Conservation (phyloP, 2,113 vertebrate species). For the Lophius piscatorius region DNA sequence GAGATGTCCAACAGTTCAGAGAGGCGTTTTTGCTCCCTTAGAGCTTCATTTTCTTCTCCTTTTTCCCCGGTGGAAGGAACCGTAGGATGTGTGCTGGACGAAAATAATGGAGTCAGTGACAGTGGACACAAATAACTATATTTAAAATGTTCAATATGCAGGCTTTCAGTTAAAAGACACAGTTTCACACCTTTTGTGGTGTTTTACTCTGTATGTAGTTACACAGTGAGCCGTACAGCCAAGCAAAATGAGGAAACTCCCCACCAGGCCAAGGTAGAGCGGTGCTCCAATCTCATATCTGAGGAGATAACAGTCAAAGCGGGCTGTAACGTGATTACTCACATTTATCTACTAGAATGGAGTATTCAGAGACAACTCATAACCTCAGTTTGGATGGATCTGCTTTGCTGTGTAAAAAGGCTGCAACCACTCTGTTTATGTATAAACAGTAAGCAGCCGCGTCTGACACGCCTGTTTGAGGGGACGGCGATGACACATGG, state of each 20-base stretch:
- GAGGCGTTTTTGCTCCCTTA: not conserved
- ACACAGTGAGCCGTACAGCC: conserved; percentile 17
- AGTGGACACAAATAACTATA: no score
- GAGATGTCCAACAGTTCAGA: not conserved
- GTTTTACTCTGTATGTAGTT: conserved; percentile 10
- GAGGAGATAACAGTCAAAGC: not conserved
- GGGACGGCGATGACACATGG: conserved; percentile 4
- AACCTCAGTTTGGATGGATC: conserved; percentile 46
- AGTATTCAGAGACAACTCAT: not conserved
- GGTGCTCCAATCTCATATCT: conserved; percentile 42
- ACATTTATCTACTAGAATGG: not conserved
- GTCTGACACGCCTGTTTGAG: conserved; percentile 39
- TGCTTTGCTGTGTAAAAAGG: conserved; percentile 46
- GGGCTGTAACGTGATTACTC: rapidly evolving
- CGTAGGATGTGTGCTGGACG: not conserved
- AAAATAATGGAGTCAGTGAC: no score
- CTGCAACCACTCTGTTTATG: conserved; percentile 47
- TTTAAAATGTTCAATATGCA: no score
- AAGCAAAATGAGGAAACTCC: conserved; percentile 25
- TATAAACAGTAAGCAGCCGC: conserved; percentile 53
- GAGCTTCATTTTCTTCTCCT: not conserved
- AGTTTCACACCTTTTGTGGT: conserved; percentile 30
- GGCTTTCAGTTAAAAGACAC: no score
- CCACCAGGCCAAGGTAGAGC: conserved; percentile 45
- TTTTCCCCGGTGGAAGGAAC: not conserved